A percentile compares a stretch with the other conserved stretches of the same genome.
phyloP scores from a whole-genome alignment of 2,797 vertebrate species.

The Lacerta agilis region DNA sequence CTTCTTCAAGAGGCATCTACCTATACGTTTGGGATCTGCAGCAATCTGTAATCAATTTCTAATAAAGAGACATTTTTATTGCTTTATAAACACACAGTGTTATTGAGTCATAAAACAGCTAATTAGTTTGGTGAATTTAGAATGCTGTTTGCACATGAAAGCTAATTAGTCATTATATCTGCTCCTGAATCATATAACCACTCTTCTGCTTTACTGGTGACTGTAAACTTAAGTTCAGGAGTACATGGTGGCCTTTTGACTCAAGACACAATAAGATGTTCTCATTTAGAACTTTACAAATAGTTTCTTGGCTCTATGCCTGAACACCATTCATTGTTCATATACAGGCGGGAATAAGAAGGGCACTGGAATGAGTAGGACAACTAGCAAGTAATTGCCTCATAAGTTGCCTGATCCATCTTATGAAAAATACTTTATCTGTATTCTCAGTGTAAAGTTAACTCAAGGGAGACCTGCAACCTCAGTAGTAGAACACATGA shows the following conservation, averaged over 20 bases:
- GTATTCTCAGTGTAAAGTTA: neutral
- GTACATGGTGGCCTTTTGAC: conserved; percentile 16
- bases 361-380: neutral
- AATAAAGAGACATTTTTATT: conserved; percentile 64
- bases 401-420: neutral
- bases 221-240: conserved; percentile 45
- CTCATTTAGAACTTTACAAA: neutral
- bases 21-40: neutral
- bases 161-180: conserved; percentile 61
- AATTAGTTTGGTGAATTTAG: conserved; percentile 71
- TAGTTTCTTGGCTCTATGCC: neutral
- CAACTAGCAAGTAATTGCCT: neutral
- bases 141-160: conserved; percentile 60
- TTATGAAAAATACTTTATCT: neutral
- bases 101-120: conserved; percentile 63
- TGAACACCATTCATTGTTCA: neutral
- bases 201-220: neutral
- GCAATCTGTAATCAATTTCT: conserved; percentile 55
- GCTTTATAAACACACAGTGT: conserved; percentile 61
- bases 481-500: neutral
- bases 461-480: neutral
- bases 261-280: neutral
- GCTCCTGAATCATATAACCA: conserved; percentile 46
- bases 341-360: neutral
- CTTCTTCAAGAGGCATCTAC: neutral